Evolutionary conservation across 2,888 invertebrate genomes (phyloP).

Genomic region (Noctua pronuba): DNA sequence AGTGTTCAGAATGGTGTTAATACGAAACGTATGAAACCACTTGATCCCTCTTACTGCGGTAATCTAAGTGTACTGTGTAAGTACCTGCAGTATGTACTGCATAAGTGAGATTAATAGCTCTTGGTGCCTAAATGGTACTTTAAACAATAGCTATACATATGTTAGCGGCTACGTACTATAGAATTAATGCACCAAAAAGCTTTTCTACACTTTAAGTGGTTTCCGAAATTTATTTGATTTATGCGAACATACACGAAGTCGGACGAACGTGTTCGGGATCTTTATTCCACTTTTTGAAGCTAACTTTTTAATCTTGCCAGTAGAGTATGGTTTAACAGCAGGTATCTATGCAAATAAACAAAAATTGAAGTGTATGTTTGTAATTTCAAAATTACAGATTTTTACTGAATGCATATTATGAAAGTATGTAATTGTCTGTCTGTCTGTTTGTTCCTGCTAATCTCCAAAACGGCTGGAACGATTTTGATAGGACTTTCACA

Average conservation of each 20-base stretch:
- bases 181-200: slow-evolving; percentile 10
- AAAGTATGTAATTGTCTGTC: too few relatives aligned
- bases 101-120: slow-evolving; percentile 41
- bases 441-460: too few relatives aligned
- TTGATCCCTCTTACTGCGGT: slow-evolving; percentile 35
- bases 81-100: slow-evolving; percentile 36
- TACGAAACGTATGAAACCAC: slow-evolving; percentile 28
- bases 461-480: too few relatives aligned
- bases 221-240: neutral
- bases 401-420: too few relatives aligned
- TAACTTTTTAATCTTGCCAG: neutral
- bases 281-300: slow-evolving; percentile 11
- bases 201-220: slow-evolving; percentile 2
- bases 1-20: slow-evolving; percentile 35
- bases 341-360: neutral
- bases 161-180: neutral
- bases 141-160: neutral
- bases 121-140: slow-evolving; percentile 5
- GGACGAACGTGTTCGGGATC: neutral
- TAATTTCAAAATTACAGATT: too few relatives aligned
- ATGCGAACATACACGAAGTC: slow-evolving; percentile 10
- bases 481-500: too few relatives aligned
- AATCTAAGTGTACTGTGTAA: slow-evolving; percentile 26
- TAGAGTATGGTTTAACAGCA: neutral
- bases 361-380: neutral